Base-by-base conservation (phyloP, 92 coral and sea anemone species). In the Heteractis magnifica region DNA sequence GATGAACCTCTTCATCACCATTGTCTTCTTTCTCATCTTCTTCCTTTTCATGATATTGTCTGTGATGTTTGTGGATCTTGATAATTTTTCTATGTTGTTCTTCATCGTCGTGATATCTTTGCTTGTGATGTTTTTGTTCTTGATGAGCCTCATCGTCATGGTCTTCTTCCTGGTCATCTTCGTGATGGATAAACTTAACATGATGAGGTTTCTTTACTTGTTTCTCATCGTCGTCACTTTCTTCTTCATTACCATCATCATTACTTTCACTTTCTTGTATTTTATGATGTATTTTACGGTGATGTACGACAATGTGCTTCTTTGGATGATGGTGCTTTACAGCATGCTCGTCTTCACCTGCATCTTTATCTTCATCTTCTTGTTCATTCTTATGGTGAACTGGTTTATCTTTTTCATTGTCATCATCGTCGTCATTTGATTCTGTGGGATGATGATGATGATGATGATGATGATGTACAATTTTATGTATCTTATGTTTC, bases 21-120 rank as follows among this genome's bases (percentile, higher is more conserved):
- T 73, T 48, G 20, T 79, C 80, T 56, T 74, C 86, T 60, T 83
- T 72, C 8, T 83, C 56, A 16, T 76, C 80, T 9, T 72, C 51
- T 16, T 83, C 75, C 49, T 76, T 74, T 44, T 74, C 73, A 34
- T 83, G 65, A 12, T 55, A 65, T 13, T 74, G 51, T 15, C 21
- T 80, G 41, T 64, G 50, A 18, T 56, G 14, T 68, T 78, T 60
- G 51, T 16, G 64, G 8, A 4, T 77, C n/a, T 34, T 55, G 2
- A 50, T 20, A 19, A 18, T 52, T 52, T 34, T 20, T 68, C 10
- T 62, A 12, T 52, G 8, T 10, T 75, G 5, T 73, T 51, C 58
- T 21, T 13, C 65, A 48, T 72, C 49, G 51, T n/a, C 44, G 19
- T 71, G 85, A 68, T 23, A 26, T 49, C 14, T 52, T 58, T 51